Conservation (phyloP, 1,140 invertebrate species). For the Acarapis woodi region DNA sequence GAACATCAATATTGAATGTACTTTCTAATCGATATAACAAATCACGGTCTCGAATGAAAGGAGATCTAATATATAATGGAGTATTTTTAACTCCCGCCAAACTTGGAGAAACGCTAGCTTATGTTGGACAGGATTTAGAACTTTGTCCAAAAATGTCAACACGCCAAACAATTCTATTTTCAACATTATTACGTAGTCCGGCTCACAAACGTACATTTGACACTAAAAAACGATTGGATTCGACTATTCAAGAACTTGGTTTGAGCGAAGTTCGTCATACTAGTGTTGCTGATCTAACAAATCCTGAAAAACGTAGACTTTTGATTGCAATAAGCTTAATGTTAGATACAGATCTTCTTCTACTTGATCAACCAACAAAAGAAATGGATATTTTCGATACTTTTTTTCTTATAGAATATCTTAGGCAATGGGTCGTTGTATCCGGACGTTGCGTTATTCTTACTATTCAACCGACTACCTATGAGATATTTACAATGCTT, state of each 20-base stretch:
- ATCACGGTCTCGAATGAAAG: slow-evolving; percentile 25
- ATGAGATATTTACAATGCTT: slow-evolving; percentile 82
- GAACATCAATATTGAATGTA: slow-evolving; percentile 45
- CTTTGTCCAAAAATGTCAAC: slow-evolving; percentile 40
- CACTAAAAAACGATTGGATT: slow-evolving; percentile 32
- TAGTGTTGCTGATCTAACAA: slow-evolving; percentile 41
- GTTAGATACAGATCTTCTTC: slow-evolving; percentile 37
- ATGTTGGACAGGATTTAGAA: slow-evolving; percentile 28
- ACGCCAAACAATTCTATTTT: slow-evolving; percentile 45
- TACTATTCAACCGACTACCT: slow-evolving; percentile 69
- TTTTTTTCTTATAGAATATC: slow-evolving; percentile 72
- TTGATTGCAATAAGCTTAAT: slow-evolving; percentile 61
- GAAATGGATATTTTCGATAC: slow-evolving; percentile 89
- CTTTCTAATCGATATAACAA: slow-evolving; percentile 30
- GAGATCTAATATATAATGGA: slow-evolving; percentile 59
- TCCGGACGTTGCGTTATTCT: slow-evolving; percentile 57
- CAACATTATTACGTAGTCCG: slow-evolving; percentile 32
- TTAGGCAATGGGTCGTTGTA: slow-evolving; percentile 56
- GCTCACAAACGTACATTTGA: slow-evolving; percentile 23
- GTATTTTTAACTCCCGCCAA: slow-evolving; percentile 35
- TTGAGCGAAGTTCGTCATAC: slow-evolving; percentile 48
- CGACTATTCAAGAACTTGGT: slow-evolving; percentile 60
- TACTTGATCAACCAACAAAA: slow-evolving; percentile 58
- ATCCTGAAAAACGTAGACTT: slow-evolving; percentile 49
- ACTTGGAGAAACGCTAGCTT: slow-evolving; percentile 30